Conservation (phyloP, 2,888 invertebrate species). For the Troides helena region DNA sequence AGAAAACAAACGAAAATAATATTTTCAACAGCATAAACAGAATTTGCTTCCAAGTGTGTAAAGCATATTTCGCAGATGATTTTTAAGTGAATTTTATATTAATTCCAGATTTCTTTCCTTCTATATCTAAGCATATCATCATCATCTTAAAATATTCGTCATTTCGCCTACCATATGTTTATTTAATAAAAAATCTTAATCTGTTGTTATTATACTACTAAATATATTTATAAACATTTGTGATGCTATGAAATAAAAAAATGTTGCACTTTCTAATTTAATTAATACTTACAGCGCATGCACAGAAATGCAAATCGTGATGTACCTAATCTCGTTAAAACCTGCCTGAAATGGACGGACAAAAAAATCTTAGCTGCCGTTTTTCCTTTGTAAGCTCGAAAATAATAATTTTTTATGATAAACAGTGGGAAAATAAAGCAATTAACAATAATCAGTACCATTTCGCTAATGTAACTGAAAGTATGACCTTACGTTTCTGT, state of each 20-base stretch:
- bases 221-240: background rate
- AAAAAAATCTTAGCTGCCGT: constrained; percentile 8
- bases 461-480: background rate
- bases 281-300: constrained; percentile 17
- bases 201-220: background rate
- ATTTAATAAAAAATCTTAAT: background rate
- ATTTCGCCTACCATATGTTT: background rate
- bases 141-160: too few species aligned
- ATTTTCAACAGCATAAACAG: background rate
- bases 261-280: constrained; percentile 4
- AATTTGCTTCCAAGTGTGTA: background rate
- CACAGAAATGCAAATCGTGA: constrained; percentile 16
- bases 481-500: too few species aligned
- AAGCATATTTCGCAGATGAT: too few species aligned
- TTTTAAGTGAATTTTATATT: too few species aligned
- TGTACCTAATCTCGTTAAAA: constrained; percentile 27
- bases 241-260: background rate
- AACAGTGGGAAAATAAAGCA: background rate
- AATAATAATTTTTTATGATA: constrained; percentile 1
- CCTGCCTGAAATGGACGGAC: constrained; percentile 11
- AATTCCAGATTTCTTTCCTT: too few species aligned
- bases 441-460: background rate
- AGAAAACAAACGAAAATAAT: background rate
- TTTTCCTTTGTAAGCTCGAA: constrained; percentile 16
- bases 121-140: too few species aligned